Percentiles rank a stretch among this genome's conserved stretches.
phyloP scores from a whole-genome alignment of 2,113 vertebrate species.

The Copsychus sechellarum region DNA sequence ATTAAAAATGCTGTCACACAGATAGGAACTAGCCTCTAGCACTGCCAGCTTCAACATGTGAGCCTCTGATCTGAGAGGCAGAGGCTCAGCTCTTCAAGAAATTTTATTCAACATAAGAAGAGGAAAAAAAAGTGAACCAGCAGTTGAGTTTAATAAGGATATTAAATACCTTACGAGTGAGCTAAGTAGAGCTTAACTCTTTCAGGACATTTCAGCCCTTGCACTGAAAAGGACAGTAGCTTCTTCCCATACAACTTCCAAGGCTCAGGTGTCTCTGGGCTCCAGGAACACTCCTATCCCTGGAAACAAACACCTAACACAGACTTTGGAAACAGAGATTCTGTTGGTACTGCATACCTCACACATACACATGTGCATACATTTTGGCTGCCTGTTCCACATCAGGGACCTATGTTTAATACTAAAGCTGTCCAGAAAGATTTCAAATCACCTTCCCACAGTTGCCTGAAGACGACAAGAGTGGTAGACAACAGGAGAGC shows the following conservation, averaged over 20 bases:
- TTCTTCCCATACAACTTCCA: not conserved
- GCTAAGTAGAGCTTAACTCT: slow-evolving; percentile 80
- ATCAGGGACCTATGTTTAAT: not conserved
- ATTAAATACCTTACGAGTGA: slow-evolving; percentile 78
- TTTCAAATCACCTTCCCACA: not conserved
- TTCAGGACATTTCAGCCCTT: slow-evolving; percentile 68
- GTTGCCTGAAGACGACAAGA: not conserved
- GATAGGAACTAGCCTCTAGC: slow-evolving; percentile 87
- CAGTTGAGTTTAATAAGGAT: slow-evolving; percentile 77
- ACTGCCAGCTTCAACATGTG: slow-evolving; percentile 86
- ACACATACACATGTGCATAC: accelerated
- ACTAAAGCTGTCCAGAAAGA: not conserved
- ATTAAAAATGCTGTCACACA: slow-evolving; percentile 87
- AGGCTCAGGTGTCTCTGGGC: not conserved
- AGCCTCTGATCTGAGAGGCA: slow-evolving; percentile 77
- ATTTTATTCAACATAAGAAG: slow-evolving; percentile 68
- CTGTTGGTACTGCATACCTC: not conserved
- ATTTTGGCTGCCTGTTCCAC: not conserved
- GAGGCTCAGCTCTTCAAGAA: slow-evolving; percentile 75
- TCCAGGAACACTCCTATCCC: not conserved
- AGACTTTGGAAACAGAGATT: not conserved
- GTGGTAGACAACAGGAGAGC: not conserved
- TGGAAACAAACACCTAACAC: not conserved
- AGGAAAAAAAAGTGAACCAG: slow-evolving; percentile 59
- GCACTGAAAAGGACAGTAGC: not conserved